Conservation (phyloP, 2,113 vertebrate species). For the Peromyscus californicus region DNA sequence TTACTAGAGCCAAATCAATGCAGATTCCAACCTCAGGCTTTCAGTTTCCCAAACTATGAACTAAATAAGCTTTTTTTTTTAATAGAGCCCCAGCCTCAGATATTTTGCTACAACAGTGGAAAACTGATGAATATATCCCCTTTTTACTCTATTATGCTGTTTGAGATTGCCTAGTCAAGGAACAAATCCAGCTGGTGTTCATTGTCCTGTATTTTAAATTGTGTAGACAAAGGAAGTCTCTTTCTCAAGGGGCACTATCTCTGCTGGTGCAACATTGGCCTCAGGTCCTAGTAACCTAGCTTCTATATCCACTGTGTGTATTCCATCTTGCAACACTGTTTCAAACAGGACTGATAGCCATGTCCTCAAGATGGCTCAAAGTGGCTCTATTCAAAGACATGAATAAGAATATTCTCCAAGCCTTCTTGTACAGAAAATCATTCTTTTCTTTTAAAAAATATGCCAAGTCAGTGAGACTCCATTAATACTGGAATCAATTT, state of each 20-base stretch:
- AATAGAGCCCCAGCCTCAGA: not conserved
- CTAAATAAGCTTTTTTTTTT: not conserved
- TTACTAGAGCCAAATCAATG: not conserved
- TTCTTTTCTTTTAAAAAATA: slow-evolving; percentile 6
- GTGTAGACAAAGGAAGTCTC: not conserved
- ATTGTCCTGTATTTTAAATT: not conserved
- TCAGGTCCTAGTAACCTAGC: not conserved
- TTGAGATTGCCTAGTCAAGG: not conserved
- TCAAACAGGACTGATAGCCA: not conserved
- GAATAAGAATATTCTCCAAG: not conserved
- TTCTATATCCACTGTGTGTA: not conserved
- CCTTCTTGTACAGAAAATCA: not conserved
- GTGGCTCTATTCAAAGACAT: not conserved
- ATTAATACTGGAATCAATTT: not conserved
- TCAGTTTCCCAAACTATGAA: not conserved
- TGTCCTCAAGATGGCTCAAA: not conserved
- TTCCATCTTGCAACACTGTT: not conserved
- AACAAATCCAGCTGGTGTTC: not conserved
- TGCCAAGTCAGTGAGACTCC: not conserved
- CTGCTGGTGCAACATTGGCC: not conserved
- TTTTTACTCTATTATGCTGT: not conserved
- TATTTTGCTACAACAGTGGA: not conserved
- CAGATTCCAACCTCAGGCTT: not conserved
- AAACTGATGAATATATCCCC: not conserved
- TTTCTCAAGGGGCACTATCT: not conserved